A percentile compares a stretch with the other conserved stretches of the same genome.
phyloP scores from a whole-genome alignment of 1,140 invertebrate genomes.

The Monomorium pharaonis region DNA sequence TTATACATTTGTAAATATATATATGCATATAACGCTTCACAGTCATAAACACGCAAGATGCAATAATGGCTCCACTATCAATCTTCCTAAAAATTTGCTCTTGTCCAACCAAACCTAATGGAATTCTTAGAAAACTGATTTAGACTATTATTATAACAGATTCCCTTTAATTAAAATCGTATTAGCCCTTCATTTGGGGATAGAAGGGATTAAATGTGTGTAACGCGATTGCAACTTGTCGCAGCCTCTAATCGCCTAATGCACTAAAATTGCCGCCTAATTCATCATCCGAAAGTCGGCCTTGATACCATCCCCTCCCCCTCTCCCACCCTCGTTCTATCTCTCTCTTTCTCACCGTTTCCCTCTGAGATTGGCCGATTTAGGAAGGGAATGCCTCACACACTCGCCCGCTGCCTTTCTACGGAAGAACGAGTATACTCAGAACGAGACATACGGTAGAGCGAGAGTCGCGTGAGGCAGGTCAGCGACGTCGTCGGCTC shows the following conservation, averaged over 20 bases:
- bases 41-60: neutral
- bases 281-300: conserved; percentile 7
- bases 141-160: neutral
- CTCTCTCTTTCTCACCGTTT: neutral
- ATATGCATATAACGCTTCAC: neutral
- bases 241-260: neutral
- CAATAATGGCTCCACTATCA: neutral
- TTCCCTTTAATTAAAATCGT: neutral
- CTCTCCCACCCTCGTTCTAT: neutral
- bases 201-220: neutral
- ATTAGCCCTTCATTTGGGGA: neutral
- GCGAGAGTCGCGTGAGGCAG: conserved; percentile 69
- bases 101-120: neutral
- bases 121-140: neutral
- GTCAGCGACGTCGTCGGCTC: conserved; percentile 66
- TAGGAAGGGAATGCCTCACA: conserved; percentile 52
- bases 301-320: neutral
- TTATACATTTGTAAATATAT: neutral
- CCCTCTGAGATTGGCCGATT: conserved; percentile 50
- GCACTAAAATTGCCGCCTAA: neutral
- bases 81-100: neutral
- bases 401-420: conserved; percentile 15
- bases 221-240: neutral
- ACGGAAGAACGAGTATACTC: conserved; percentile 52
- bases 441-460: conserved; percentile 57